Conservation (phyloP, 2,888 invertebrate genomes). For the Drosophila prostipennis region DNA sequence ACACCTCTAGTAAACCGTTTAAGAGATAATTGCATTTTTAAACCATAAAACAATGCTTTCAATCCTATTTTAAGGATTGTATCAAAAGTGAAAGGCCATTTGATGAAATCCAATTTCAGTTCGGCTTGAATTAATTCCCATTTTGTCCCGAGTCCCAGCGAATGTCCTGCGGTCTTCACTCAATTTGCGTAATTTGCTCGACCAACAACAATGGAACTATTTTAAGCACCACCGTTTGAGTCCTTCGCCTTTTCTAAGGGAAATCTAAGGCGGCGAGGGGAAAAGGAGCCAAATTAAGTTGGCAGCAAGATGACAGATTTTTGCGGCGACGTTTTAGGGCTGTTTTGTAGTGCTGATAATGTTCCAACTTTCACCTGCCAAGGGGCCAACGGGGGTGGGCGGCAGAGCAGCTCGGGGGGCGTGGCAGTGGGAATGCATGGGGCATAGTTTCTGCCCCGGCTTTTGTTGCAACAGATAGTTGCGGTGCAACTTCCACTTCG, state of each 20-base stretch:
- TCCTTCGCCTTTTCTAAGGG: not conserved
- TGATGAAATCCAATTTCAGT: conserved; percentile 6
- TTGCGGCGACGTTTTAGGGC: conserved; percentile 59
- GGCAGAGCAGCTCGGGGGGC: not conserved
- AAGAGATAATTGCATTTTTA: too few relatives aligned
- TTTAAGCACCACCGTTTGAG: conserved; percentile 6
- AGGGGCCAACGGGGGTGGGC: not conserved
- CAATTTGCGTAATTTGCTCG: conserved; percentile 60
- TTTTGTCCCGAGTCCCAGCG: conserved; percentile 31
- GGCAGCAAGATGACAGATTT: conserved; percentile 47
- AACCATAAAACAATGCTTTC: too few relatives aligned
- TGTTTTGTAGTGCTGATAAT: conserved; percentile 58
- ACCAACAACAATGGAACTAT: conserved; percentile 28
- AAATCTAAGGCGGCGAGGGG: not conserved
- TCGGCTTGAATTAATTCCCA: conserved; percentile 17
- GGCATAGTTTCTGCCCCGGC: conserved; percentile 35
- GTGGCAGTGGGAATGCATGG: conserved; percentile 3
- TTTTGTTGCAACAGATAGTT: conserved; percentile 49
- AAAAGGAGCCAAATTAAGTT: conserved; percentile 11
- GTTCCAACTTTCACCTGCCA: conserved; percentile 36
- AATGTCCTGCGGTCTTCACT: conserved; percentile 54
- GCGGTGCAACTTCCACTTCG: conserved; percentile 48
- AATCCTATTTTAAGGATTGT: too few relatives aligned
- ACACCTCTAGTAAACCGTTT: too few relatives aligned
- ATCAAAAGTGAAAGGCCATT: not conserved